These are phyloP conservation scores for Acrocephalus kingi DNA, from an alignment of 2,113 vertebrate species.

Conservation along the genomic window DNA sequence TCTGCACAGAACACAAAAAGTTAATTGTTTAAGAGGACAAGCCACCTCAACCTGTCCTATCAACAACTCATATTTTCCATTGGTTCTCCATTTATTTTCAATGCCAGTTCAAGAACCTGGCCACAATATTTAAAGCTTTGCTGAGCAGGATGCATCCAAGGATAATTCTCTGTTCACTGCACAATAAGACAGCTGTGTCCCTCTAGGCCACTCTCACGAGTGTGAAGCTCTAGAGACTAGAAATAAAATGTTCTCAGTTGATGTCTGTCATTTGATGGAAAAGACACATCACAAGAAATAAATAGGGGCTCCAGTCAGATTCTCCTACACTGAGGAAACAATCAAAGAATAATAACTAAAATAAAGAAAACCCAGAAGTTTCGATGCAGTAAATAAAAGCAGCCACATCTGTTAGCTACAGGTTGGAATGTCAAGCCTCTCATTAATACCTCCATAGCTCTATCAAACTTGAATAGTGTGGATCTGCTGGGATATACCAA, in stretches of 20 bases:
- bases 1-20: not conserved
- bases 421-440: not conserved
- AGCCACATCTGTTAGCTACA: not conserved
- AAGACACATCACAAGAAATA: not conserved
- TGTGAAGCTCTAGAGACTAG: conserved; percentile 16
- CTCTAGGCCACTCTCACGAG: not conserved
- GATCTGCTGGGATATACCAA: not conserved
- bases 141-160: not conserved
- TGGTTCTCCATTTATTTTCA: not conserved
- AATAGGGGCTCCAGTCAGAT: not conserved
- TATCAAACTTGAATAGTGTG: not conserved
- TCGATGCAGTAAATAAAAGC: not conserved
- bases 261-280: conserved; percentile 19
- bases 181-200: conserved; percentile 24
- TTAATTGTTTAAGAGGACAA: not conserved
- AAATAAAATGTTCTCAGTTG: conserved; percentile 31
- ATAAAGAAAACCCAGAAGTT: not conserved
- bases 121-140: not conserved
- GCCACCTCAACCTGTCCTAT: not conserved
- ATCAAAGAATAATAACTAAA: not conserved
- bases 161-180: conserved; percentile 11
- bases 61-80: not conserved
- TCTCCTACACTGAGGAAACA: not conserved
- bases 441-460: not conserved
- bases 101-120: not conserved